These are phyloP conservation scores for Eremobia ochroleuca DNA, from an alignment of 2,888 invertebrate genomes.

Conservation along the genomic window DNA sequence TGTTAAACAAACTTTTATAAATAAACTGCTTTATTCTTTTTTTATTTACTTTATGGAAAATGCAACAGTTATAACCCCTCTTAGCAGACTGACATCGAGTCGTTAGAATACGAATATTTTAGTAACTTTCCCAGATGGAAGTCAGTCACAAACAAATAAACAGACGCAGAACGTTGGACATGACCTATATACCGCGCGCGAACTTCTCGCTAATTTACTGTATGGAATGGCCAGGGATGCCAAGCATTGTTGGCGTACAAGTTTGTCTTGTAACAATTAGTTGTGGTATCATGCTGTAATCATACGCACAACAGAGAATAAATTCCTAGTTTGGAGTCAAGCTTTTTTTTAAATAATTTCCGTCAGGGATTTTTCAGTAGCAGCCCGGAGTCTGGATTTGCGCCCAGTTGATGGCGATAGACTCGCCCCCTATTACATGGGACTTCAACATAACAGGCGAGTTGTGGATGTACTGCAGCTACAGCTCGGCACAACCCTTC, in stretches of 20 bases:
- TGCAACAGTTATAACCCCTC: too few species aligned
- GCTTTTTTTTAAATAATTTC: not conserved
- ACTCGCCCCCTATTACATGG: not conserved
- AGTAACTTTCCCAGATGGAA: not conserved
- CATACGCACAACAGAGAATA: not conserved
- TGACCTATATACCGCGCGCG: slow-evolving; percentile 32
- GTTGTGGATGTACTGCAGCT: not conserved
- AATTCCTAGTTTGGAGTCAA: not conserved
- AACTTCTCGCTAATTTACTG: slow-evolving; percentile 21
- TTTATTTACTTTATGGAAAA: too few species aligned
- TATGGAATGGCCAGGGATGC: slow-evolving; percentile 21
- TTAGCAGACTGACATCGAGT: not conserved
- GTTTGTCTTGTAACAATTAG: not conserved
- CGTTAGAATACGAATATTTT: not conserved
- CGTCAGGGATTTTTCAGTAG: not conserved
- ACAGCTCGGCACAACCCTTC: not conserved
- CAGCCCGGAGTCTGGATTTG: not conserved
- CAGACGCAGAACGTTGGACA: not conserved
- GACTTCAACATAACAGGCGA: not conserved
- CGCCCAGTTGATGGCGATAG: not conserved
- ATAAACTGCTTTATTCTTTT: too few species aligned
- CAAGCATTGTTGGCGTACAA: slow-evolving; percentile 2
- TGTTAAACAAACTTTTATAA: too few species aligned
- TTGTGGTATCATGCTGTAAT: not conserved
- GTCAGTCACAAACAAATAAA: slow-evolving; percentile 20